These are phyloP conservation scores for Hipposideros armiger DNA, from an alignment of 2,113 vertebrate species.

Conservation along the genomic window DNA sequence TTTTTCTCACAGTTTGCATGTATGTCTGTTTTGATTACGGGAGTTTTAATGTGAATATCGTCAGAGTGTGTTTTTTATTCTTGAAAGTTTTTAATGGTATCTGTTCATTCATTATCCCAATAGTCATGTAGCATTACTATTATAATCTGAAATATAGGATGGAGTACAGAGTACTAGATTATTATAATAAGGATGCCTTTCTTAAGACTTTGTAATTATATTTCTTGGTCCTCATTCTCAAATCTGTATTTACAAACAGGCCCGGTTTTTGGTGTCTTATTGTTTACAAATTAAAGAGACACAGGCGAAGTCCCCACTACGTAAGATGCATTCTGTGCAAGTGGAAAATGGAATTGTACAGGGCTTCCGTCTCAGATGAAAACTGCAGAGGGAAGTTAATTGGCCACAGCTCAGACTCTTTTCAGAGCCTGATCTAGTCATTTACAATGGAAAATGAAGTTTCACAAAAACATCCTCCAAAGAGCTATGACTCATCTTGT, in stretches of 20 bases:
- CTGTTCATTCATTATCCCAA: neutral
- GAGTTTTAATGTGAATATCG: neutral
- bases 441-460: constrained; percentile 76
- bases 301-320: neutral
- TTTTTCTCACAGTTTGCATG: neutral
- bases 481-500: constrained; percentile 68
- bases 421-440: constrained; percentile 60
- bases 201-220: neutral
- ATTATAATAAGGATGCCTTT: neutral
- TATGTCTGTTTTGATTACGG: neutral
- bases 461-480: constrained; percentile 27
- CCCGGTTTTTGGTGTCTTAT: neutral
- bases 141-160: neutral
- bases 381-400: constrained; percentile 64
- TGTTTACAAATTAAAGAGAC: constrained; percentile 41
- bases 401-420: constrained; percentile 61
- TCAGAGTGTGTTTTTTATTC: neutral
- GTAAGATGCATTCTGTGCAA: constrained; percentile 43
- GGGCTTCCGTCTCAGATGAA: constrained; percentile 51
- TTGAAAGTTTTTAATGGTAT: neutral
- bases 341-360: constrained; percentile 62
- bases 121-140: neutral
- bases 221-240: neutral
- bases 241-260: neutral
- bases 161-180: neutral